These are phyloP conservation scores for Hirundichthys speculiger DNA, from an alignment of 2,113 vertebrate genomes.

Conservation along the genomic window DNA sequence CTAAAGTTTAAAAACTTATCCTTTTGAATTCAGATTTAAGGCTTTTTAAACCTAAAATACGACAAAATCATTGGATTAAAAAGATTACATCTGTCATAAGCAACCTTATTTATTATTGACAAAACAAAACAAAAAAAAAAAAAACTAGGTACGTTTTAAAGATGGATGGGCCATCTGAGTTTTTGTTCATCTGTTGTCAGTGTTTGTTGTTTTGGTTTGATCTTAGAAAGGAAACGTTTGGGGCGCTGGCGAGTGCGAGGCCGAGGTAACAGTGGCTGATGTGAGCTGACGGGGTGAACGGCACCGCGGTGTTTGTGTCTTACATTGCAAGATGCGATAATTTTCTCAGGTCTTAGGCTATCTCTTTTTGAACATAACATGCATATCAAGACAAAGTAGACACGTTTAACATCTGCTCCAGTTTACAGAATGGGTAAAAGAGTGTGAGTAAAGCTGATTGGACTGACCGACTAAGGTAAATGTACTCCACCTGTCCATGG, in stretches of 20 bases:
- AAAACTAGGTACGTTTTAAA: constrained; percentile 45
- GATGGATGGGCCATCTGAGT: constrained; percentile 50
- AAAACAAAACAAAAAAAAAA: neutral
- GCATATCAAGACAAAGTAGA: constrained; percentile 68
- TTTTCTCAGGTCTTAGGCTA: constrained; percentile 78
- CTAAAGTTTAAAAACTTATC: constrained; percentile 59
- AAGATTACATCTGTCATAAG: constrained; percentile 34
- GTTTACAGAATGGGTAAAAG: constrained; percentile 36
- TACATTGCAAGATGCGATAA: constrained; percentile 67
- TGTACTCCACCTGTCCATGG: constrained; percentile 32
- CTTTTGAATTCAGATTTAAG: constrained; percentile 55
- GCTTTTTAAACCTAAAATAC: constrained; percentile 33
- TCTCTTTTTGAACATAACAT: constrained; percentile 65
- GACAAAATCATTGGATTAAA: constrained; percentile 29
- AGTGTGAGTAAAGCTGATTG: constrained; percentile 29
- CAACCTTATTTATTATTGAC: constrained; percentile 57
- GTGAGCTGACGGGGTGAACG: constrained; percentile 44
- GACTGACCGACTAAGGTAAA: constrained; percentile 38
- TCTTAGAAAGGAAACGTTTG: constrained; percentile 39
- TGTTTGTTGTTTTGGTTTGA: constrained; percentile 52
- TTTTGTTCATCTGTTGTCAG: constrained; percentile 43
- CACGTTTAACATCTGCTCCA: constrained; percentile 56
- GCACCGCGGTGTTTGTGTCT: constrained; percentile 67
- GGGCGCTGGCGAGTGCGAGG: constrained; percentile 39
- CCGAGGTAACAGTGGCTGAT: constrained; percentile 40